These are phyloP conservation scores for Labia minor DNA, from an alignment of 2,888 invertebrate genomes.

Conservation along the genomic window DNA sequence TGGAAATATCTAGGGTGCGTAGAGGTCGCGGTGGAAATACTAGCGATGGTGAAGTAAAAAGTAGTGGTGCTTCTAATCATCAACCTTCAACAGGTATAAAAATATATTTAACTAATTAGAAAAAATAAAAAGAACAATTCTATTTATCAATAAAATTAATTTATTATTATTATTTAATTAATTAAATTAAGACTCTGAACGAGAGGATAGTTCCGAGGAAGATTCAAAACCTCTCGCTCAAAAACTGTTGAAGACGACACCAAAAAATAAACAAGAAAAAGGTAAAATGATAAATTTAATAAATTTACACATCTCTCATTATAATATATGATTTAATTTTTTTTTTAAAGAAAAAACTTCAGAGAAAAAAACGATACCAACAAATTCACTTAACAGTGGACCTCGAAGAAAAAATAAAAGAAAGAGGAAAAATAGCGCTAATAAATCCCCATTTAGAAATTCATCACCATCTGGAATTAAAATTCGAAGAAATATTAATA, in stretches of 20 bases:
- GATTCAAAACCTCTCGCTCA: conserved; percentile 15
- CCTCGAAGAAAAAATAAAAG: not conserved
- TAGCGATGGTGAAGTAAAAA: conserved; percentile 33
- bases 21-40: conserved; percentile 13
- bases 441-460: not conserved
- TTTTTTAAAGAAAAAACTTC: not conserved
- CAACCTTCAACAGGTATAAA: not conserved
- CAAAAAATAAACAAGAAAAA: not conserved
- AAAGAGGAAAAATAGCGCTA: not conserved
- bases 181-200: conserved; percentile 25
- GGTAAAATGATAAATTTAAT: too few relatives aligned
- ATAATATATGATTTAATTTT: too few relatives aligned
- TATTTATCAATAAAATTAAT: too few relatives aligned
- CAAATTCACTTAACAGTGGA: not conserved
- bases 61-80: not conserved
- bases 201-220: conserved; percentile 26
- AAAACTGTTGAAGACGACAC: not conserved
- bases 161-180: not conserved
- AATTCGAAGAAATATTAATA: not conserved
- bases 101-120: not conserved
- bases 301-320: too few relatives aligned
- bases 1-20: conserved; percentile 46
- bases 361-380: not conserved
- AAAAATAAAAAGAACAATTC: too few relatives aligned
- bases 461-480: not conserved